A percentile compares a stretch with the other conserved stretches of the same genome.
Conservation (phyloP, 1,140 invertebrate species). For the Lepidostoma basale region DNA sequence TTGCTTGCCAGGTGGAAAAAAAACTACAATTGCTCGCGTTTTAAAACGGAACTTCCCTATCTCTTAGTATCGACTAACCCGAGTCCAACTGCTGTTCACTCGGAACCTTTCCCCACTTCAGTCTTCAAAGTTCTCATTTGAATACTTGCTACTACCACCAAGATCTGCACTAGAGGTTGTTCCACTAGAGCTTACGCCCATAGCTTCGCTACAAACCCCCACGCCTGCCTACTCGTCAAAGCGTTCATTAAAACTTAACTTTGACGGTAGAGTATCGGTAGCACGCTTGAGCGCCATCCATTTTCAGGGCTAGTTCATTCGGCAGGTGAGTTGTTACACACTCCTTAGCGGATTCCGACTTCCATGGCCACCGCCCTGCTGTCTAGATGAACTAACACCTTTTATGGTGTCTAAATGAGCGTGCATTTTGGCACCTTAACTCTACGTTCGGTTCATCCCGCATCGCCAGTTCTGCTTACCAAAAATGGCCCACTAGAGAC, state of each 20-base stretch:
- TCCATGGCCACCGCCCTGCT: constrained; percentile 90
- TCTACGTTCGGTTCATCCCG: constrained; percentile 81
- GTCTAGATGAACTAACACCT: constrained; percentile 84
- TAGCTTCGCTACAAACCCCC: constrained; percentile 75
- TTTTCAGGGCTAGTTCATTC: constrained; percentile 90
- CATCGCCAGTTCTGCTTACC: constrained; percentile 92
- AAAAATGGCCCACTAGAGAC: constrained; percentile 87
- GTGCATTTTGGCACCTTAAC: constrained; percentile 72
- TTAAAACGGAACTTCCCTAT: constrained; percentile 64
- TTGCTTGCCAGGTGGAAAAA: too few species aligned
- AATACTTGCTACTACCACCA: constrained; percentile 90
- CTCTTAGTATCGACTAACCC: constrained; percentile 87
- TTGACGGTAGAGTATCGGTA: constrained; percentile 14
- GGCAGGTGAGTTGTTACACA: constrained; percentile 90
- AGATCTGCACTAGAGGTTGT: constrained; percentile 83
- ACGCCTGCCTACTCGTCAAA: constrained; percentile 69
- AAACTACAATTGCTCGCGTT: constrained; percentile 61
- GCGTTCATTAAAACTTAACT: constrained; percentile 64
- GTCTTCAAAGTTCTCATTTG: constrained; percentile 83
- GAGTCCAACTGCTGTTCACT: constrained; percentile 89
- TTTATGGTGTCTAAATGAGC: constrained; percentile 74
- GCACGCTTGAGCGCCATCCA: constrained; percentile 84
- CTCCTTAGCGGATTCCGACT: constrained; percentile 88
- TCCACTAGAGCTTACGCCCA: constrained; percentile 72
- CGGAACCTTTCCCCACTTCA: constrained; percentile 90